phyloP scores from a whole-genome alignment of 53 echinoderm and acorn worm genomes.

The Stichopus horrens region DNA sequence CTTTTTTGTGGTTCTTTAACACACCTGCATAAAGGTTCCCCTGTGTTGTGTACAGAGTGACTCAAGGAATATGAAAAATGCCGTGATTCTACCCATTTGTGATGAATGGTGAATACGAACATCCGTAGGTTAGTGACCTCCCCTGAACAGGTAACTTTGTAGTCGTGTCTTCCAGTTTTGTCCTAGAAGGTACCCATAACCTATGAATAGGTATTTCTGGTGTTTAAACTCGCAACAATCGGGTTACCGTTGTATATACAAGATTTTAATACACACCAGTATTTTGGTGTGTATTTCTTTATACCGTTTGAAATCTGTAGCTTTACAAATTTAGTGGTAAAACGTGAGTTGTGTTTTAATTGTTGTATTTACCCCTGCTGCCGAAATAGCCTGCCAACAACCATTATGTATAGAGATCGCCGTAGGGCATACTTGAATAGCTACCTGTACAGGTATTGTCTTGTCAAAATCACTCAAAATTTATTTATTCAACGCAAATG shows the following conservation, averaged over 20 bases:
- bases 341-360: slow-evolving; percentile 44
- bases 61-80: too few relatives aligned
- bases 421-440: slow-evolving; percentile 21
- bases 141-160: not conserved
- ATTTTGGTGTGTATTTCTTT: slow-evolving; percentile 43
- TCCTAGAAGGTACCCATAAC: not conserved
- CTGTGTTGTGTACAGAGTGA: too few relatives aligned
- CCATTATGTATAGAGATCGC: slow-evolving; percentile 24
- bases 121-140: slow-evolving; percentile 41
- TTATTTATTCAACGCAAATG: slow-evolving; percentile 41
- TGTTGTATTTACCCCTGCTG: slow-evolving; percentile 19
- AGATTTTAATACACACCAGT: slow-evolving; percentile 24
- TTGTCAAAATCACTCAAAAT: slow-evolving; percentile 47
- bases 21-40: too few relatives aligned
- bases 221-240: slow-evolving; percentile 43
- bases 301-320: not conserved
- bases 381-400: slow-evolving; percentile 29
- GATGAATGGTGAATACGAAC: not conserved
- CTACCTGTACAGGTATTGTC: slow-evolving; percentile 43
- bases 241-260: slow-evolving; percentile 44
- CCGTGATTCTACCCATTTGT: too few relatives aligned
- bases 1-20: too few relatives aligned
- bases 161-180: slow-evolving; percentile 19
- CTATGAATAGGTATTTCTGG: slow-evolving; percentile 38
- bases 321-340: slow-evolving; percentile 46